These are phyloP conservation scores for Gymnocheta viridis DNA, from an alignment of 2,888 invertebrate genomes.

Conservation along the genomic window DNA sequence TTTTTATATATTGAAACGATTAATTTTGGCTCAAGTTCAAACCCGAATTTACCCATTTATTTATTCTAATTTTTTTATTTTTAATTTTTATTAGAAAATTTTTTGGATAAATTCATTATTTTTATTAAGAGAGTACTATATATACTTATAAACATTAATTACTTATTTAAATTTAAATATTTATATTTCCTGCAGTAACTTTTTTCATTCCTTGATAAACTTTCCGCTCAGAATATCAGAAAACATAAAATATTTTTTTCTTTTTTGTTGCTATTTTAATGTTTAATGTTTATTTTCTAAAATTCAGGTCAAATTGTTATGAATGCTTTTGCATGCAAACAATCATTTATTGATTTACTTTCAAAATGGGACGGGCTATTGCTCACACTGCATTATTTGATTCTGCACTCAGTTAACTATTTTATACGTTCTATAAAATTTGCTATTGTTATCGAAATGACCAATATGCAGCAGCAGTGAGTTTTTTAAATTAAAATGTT, in stretches of 20 bases:
- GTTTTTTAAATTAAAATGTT: conserved; percentile 37
- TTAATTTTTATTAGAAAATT: no score
- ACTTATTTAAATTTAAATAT: no score
- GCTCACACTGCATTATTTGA: background rate
- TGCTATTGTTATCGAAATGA: conserved; percentile 15
- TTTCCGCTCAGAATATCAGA: background rate
- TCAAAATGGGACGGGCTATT: background rate
- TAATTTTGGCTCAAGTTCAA: no score
- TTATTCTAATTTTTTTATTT: no score
- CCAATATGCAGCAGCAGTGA: conserved; percentile 14
- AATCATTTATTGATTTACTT: conserved; percentile 16
- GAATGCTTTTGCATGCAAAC: background rate
- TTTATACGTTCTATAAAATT: background rate
- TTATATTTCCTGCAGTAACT: no score
- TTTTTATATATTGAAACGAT: no score
- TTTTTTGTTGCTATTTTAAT: background rate
- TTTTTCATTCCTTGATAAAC: background rate
- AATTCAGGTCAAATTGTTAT: conserved; percentile 23
- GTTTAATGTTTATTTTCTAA: background rate
- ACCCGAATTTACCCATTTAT: no score
- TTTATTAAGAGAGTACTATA: no score
- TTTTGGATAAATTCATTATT: no score
- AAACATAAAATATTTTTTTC: background rate
- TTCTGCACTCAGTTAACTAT: background rate
- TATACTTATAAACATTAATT: no score